Conservation (phyloP, 2,797 vertebrate species). For the Anguilla obscura region DNA sequence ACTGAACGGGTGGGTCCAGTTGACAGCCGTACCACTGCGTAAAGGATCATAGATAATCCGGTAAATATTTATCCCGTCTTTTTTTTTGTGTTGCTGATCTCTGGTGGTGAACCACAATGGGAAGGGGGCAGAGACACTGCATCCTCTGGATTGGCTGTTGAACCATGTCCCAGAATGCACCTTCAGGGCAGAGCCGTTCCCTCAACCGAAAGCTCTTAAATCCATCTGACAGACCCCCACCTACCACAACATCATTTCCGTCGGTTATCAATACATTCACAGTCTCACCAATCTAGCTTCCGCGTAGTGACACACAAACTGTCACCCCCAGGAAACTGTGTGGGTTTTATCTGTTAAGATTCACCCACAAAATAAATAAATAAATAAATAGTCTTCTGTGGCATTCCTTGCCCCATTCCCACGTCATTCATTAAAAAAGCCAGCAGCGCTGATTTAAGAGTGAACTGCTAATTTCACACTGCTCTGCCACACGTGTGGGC, state of each 20-base stretch:
- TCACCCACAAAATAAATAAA: slow-evolving; percentile 67
- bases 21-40: slow-evolving; percentile 38
- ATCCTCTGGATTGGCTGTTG: slow-evolving; percentile 68
- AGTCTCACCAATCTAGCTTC: slow-evolving; percentile 53
- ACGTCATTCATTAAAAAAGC: slow-evolving; percentile 17
- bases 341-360: slow-evolving; percentile 59
- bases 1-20: slow-evolving; percentile 44
- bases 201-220: slow-evolving; percentile 60
- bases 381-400: slow-evolving; percentile 48
- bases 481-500: slow-evolving; percentile 52
- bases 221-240: slow-evolving; percentile 53
- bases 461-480: neutral
- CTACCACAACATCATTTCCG: slow-evolving; percentile 58
- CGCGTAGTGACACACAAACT: slow-evolving; percentile 52
- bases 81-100: slow-evolving; percentile 79
- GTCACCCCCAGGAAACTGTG: slow-evolving; percentile 42
- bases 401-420: neutral
- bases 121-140: slow-evolving; percentile 66
- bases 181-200: slow-evolving; percentile 58
- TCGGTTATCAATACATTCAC: slow-evolving; percentile 65
- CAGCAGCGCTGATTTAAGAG: slow-evolving; percentile 1
- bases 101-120: slow-evolving; percentile 79
- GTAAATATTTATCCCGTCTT: slow-evolving; percentile 77
- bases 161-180: slow-evolving; percentile 70
- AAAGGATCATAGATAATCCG: slow-evolving; percentile 63